Evolutionary conservation across 2,888 invertebrate species (phyloP).

Genomic region (Eumerus sabulonum): DNA sequence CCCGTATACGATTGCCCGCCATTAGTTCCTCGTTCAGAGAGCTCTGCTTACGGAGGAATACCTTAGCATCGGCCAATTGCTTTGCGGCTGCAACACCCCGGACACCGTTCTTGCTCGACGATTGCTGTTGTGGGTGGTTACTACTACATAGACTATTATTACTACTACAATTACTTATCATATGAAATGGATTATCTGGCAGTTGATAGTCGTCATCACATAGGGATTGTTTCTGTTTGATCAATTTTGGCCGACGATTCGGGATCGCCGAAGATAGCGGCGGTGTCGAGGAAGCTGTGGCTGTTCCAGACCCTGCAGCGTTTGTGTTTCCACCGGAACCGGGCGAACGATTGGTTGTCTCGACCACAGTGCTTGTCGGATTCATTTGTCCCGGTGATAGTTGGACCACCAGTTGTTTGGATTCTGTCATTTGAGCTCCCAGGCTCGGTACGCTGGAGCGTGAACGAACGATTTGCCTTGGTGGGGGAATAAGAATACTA

Average conservation of each 20-base stretch:
- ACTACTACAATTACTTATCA: conserved; percentile 74
- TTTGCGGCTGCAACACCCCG: conserved; percentile 38
- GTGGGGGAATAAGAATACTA: conserved; percentile 88
- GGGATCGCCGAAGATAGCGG: conserved; percentile 76
- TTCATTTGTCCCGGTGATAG: conserved; percentile 63
- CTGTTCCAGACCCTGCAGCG: conserved; percentile 36
- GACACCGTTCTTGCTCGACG: conserved; percentile 36
- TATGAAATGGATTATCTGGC: conserved; percentile 74
- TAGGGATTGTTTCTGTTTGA: conserved; percentile 92
- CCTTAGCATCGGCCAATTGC: conserved; percentile 74
- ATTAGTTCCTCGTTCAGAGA: conserved; percentile 94
- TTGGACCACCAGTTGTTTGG: conserved; percentile 54
- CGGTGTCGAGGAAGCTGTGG: conserved; percentile 54
- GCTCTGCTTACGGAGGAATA: conserved; percentile 83
- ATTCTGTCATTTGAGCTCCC: conserved; percentile 73
- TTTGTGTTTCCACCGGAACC: conserved; percentile 69
- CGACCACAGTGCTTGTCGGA: conserved; percentile 43
- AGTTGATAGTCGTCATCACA: conserved; percentile 81
- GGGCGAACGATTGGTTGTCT: conserved; percentile 72
- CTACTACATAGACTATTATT: conserved; percentile 73
- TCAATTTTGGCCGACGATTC: conserved; percentile 83
- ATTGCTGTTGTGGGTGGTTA: conserved; percentile 55
- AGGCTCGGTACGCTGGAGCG: conserved; percentile 88
- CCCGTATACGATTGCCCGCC: conserved; percentile 90
- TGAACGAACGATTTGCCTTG: conserved; percentile 85